Conservation (phyloP, 2,888 invertebrate species). For the Netelia fuscicornis region DNA sequence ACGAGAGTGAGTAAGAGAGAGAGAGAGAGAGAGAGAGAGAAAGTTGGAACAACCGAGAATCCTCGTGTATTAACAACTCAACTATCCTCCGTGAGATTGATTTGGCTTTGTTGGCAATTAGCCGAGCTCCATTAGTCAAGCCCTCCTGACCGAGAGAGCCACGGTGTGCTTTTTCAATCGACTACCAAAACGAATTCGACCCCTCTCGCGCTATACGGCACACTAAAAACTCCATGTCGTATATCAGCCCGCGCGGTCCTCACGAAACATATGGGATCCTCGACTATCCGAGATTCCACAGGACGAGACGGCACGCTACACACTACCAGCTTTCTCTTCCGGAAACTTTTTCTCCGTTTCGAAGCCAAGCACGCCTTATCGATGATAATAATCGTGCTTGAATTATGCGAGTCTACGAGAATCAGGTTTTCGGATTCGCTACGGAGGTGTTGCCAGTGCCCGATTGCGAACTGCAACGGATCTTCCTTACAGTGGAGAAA, state of each 20-base stretch:
- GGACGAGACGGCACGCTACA: too few relatives aligned
- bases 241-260: constrained; percentile 47
- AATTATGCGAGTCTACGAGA: constrained; percentile 28
- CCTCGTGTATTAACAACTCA: constrained; percentile 76
- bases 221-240: constrained; percentile 33
- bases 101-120: constrained; percentile 82
- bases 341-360: constrained; percentile 52
- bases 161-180: constrained; percentile 78
- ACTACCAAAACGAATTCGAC: constrained; percentile 75
- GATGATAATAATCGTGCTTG: constrained; percentile 39
- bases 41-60: constrained; percentile 72
- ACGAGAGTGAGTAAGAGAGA: constrained; percentile 28
- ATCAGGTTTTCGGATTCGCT: constrained; percentile 61
- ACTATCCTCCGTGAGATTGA: constrained; percentile 78
- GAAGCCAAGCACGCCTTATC: constrained; percentile 26
- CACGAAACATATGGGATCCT: constrained; percentile 36
- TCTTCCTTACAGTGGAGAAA: constrained; percentile 50
- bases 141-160: constrained; percentile 67
- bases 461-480: constrained; percentile 69
- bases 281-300: constrained; percentile 4
- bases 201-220: constrained; percentile 33
- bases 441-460: constrained; percentile 72
- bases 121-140: constrained; percentile 79
- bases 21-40: background rate
- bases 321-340: constrained; percentile 47